Percentiles rank a stretch among this genome's conserved stretches.
phyloP scores from a whole-genome alignment of 92 coral and sea anemone genomes.

The Siderastrea siderea region DNA sequence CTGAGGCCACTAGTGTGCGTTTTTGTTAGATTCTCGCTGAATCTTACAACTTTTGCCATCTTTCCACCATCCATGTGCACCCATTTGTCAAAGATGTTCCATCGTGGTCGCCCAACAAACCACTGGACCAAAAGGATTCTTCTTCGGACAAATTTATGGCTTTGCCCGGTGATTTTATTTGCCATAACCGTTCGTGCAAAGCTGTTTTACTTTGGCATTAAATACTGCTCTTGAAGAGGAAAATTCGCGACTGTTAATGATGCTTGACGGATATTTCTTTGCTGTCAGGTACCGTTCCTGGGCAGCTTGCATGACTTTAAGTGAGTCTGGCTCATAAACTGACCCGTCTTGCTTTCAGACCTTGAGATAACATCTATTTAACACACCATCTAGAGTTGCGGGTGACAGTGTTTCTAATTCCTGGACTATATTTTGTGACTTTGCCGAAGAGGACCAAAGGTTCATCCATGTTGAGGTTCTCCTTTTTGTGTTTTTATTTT shows the following conservation, averaged over 20 bases:
- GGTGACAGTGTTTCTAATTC: not conserved
- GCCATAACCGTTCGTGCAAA: not conserved
- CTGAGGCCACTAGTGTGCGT: slow-evolving; percentile 30
- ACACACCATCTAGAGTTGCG: not conserved
- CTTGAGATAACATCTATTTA: slow-evolving; percentile 1
- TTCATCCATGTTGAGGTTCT: not conserved
- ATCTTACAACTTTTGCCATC: slow-evolving; percentile 13
- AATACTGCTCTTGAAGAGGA: slow-evolving; percentile 3
- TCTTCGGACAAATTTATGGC: not conserved
- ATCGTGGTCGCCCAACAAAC: not conserved
- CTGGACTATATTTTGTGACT: not conserved
- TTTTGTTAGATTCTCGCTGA: slow-evolving; percentile 15
- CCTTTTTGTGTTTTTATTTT: slow-evolving; percentile 12
- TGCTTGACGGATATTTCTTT: not conserved
- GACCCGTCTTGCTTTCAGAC: slow-evolving; percentile 22
- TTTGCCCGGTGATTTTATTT: not conserved
- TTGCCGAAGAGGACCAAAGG: slow-evolving; percentile 5
- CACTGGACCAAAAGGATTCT: not conserved
- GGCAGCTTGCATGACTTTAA: slow-evolving; percentile 44
- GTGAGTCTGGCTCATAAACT: slow-evolving; percentile 37
- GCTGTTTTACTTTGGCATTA: not conserved
- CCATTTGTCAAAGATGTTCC: not conserved
- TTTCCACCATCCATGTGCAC: slow-evolving; percentile 10
- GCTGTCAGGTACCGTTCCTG: slow-evolving; percentile 13
- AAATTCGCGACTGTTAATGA: not conserved